A percentile compares a stretch with the other conserved stretches of the same genome.
Conservation (phyloP, 2,797 vertebrate species). For the Salmo trutta region DNA sequence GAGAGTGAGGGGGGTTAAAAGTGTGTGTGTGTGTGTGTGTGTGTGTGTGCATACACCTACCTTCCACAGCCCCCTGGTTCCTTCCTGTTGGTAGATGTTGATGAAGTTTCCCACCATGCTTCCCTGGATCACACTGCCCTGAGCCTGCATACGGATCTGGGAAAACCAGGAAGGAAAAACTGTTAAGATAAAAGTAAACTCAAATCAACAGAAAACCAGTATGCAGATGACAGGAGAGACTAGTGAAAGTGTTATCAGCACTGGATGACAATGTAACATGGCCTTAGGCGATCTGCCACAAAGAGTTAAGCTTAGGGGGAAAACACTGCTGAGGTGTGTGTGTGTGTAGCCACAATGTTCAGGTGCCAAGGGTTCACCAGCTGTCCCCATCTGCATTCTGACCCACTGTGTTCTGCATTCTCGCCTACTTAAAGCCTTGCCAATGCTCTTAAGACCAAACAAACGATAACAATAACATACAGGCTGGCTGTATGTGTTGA, state of each 20-base stretch:
- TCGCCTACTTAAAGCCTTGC: not conserved
- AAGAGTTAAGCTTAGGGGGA: not conserved
- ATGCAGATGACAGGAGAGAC: not conserved
- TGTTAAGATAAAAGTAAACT: not conserved
- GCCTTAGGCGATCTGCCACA: too few species aligned
- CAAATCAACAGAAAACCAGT: constrained; percentile 1
- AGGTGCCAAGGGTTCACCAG: not conserved
- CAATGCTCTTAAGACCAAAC: not conserved
- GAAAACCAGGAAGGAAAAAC: constrained; percentile 21
- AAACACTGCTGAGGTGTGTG: not conserved
- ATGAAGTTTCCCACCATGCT: constrained; percentile 98
- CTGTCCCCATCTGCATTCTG: not conserved
- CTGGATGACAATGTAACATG: not conserved
- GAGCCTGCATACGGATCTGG: constrained; percentile 98
- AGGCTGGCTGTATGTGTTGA: not conserved
- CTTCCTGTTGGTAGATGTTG: constrained; percentile 95
- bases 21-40: not conserved
- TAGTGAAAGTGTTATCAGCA: not conserved
- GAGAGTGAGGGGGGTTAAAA: not conserved
- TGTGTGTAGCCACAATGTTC: too few species aligned
- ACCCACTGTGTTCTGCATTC: not conserved
- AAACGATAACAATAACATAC: not conserved
- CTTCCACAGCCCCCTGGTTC: constrained; percentile 92
- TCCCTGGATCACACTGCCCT: constrained; percentile 90
- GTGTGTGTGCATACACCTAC: constrained; percentile 57